A percentile compares a stretch with the other conserved stretches of the same genome.
Conservation (phyloP, 2,888 invertebrate genomes). For the Salticus scenicus region DNA sequence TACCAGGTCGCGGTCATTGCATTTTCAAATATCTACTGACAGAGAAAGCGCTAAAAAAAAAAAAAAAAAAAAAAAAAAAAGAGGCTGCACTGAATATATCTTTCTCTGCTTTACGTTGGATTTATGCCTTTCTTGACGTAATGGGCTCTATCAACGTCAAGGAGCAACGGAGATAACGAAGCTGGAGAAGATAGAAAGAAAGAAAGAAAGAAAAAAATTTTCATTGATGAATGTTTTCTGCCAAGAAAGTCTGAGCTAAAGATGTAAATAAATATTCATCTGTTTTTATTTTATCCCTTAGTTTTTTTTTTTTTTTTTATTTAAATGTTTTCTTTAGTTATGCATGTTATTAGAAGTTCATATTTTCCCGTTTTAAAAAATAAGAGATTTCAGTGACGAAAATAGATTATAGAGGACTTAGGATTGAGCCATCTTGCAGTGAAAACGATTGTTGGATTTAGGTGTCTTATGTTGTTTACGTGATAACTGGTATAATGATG, state of each 20-base stretch:
- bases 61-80: constrained; percentile 9
- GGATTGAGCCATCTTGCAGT: constrained; percentile 17
- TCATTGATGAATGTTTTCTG: constrained; percentile 55
- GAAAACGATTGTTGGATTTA: constrained; percentile 1
- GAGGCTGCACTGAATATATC: not conserved
- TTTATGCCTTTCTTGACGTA: constrained; percentile 50
- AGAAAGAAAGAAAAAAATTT: constrained; percentile 60
- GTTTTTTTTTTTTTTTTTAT: constrained; percentile 7
- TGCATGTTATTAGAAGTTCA: constrained; percentile 58
- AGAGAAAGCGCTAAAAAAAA: constrained; percentile 13
- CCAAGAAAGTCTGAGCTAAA: constrained; percentile 35
- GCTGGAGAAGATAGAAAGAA: constrained; percentile 31
- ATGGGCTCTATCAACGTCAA: constrained; percentile 63
- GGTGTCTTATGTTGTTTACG: constrained; percentile 4
- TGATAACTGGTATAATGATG: not conserved
- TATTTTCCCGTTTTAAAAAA: constrained; percentile 36
- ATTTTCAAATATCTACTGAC: constrained; percentile 11
- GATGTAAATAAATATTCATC: constrained; percentile 67
- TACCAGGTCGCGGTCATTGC: constrained; percentile 37
- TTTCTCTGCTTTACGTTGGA: constrained; percentile 10
- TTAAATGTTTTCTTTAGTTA: constrained; percentile 14
- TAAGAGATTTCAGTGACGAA: constrained; percentile 43
- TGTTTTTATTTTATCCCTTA: constrained; percentile 21
- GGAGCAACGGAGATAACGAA: constrained; percentile 54
- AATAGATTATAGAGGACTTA: constrained; percentile 41